Conservation (phyloP, 2,888 invertebrate genomes). For the Drosophila phalerata region DNA sequence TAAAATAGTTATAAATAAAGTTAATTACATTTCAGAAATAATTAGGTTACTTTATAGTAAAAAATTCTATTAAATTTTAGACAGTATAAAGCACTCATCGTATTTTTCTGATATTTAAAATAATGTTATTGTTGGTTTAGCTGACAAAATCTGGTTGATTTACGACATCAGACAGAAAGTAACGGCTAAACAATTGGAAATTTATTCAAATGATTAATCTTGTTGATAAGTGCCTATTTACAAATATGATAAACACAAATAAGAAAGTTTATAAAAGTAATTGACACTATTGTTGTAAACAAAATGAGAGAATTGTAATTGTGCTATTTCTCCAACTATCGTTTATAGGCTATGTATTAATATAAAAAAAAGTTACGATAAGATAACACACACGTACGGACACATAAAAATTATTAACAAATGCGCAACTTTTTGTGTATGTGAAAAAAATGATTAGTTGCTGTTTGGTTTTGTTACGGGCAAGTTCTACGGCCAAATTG, state of each 20-base stretch:
- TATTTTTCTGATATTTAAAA: not conserved
- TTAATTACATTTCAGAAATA: not conserved
- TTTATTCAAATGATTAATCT: not conserved
- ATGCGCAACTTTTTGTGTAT: conserved; percentile 32
- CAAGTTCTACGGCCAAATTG: conserved; percentile 42
- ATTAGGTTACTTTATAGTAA: not conserved
- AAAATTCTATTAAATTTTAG: not conserved
- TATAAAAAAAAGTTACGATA: conserved; percentile 52
- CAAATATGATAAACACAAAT: not conserved
- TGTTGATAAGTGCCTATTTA: conserved; percentile 7
- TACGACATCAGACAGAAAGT: not conserved
- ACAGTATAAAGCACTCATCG: not conserved
- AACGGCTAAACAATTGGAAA: conserved; percentile 23
- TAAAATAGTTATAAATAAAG: not conserved
- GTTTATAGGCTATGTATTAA: conserved; percentile 36
- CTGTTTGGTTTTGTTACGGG: conserved; percentile 54
- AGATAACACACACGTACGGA: conserved; percentile 48
- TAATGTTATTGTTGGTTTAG: not conserved
- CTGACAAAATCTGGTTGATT: conserved; percentile 48
- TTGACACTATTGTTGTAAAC: conserved; percentile 6
- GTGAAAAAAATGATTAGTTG: conserved; percentile 64
- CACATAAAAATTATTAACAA: conserved; percentile 50
- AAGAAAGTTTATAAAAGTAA: not conserved
- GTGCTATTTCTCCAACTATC: conserved; percentile 22
- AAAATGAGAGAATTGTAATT: not conserved